Conservation (phyloP, 2,797 vertebrate species). For the Antrozous pallidus region DNA sequence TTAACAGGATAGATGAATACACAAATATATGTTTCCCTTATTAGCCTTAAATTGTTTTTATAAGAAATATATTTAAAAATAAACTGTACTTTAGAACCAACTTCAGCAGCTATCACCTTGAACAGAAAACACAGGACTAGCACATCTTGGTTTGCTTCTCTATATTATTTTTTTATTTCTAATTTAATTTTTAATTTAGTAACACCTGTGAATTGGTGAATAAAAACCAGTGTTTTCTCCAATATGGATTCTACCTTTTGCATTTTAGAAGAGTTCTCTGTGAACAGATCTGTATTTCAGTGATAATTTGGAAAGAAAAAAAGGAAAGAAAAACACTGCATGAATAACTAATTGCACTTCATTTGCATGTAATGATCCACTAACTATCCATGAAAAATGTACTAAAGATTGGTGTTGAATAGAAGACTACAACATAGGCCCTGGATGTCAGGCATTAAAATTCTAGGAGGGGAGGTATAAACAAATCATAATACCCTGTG, state of each 20-base stretch:
- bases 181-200: neutral
- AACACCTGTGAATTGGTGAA: neutral
- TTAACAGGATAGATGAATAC: conserved; percentile 18
- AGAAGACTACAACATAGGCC: neutral
- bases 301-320: neutral
- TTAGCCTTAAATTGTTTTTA: neutral
- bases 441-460: neutral
- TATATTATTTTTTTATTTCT: neutral
- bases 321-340: neutral
- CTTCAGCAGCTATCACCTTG: neutral
- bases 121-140: neutral
- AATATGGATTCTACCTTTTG: neutral
- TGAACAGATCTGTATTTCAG: neutral
- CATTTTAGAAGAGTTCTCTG: neutral
- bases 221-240: neutral
- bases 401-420: neutral
- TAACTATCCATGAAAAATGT: neutral
- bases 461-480: neutral
- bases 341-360: neutral
- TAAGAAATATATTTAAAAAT: neutral
- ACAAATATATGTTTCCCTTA: neutral
- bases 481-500: neutral
- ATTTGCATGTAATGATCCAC: neutral
- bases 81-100: neutral
- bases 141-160: neutral